Evolutionary conservation across 1,140 invertebrate species (phyloP), one percentile per base, ranked within the genome.

Genomic region (Liolophura sinensis): DNA sequence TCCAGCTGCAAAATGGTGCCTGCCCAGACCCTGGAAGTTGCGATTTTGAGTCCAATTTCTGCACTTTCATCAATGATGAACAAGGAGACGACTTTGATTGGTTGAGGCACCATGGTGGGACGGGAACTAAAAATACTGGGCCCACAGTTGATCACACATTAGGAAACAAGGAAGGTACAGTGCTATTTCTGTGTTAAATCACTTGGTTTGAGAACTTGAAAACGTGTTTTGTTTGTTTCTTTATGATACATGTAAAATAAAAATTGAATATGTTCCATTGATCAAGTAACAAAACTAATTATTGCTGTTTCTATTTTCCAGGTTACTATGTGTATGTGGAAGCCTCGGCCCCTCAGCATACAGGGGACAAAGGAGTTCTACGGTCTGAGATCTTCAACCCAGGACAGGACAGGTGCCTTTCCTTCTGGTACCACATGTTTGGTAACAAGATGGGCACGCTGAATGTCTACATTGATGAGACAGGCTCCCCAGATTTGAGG

Each of bases 371-470:
- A 62, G 82, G 81, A 20, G 55, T 75, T 20, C 65, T 78, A 12
- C 66, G 71, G 65, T 60, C 76, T 59, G 40, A 76, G 51, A 49
- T 72, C 62, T 59, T 70, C 67, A 25, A 70, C 65, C 25, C 54
- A 64, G 0, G 61, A 25, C n/a, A 70, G 64, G 59, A 65, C 15
- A 69, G 76, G 31, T 80, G 78, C 68, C 47, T 82, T 7, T 64
- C 64, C 18, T 92, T 93, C 77, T 93, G 88, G 86, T 90, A 86
- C 74, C 91, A 92, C 75, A 93, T 93, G 92, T 92, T 88, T 74
- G 92, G 92, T 14, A 25, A 15, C 20, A 59, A 54, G 22, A 76
- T 78, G 25, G 77, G 75, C 15, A 73, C 64, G 4, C 72, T 82
- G 9, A 77, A 76, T 57, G 72, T 82, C 15, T 79, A 76, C 63